Conservation (phyloP, 2,888 invertebrate species). For the Noctua janthina region DNA sequence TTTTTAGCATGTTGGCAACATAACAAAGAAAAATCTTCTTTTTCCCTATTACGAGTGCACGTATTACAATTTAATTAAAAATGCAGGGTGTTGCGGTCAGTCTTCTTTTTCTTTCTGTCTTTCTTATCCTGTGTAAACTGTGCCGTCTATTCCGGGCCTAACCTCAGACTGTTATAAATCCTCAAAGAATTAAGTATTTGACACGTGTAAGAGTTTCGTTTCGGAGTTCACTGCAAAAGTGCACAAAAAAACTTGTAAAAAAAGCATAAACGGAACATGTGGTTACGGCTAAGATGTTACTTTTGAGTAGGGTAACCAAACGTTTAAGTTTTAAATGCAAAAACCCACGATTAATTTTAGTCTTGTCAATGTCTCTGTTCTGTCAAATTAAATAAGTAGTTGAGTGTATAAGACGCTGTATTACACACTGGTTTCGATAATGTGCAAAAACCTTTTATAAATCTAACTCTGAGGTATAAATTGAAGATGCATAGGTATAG, state of each 20-base stretch:
- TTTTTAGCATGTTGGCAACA: neutral
- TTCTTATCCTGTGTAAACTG: neutral
- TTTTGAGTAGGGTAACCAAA: slow-evolving; percentile 41
- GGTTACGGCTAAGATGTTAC: slow-evolving; percentile 60
- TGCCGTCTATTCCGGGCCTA: slow-evolving; percentile 20
- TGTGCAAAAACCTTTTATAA: neutral
- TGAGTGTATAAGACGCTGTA: neutral
- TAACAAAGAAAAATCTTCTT: neutral
- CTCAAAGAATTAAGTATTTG: slow-evolving; percentile 76
- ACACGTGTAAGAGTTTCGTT: slow-evolving; percentile 73
- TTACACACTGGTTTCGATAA: neutral
- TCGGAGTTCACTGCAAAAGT: slow-evolving; percentile 60
- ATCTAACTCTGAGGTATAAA: neutral
- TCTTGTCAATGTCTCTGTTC: neutral
- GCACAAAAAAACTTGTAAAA: slow-evolving; percentile 58
- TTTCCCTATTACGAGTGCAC: too few relatives aligned
- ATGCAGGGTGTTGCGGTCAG: neutral
- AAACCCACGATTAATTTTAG: neutral
- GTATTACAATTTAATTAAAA: neutral
- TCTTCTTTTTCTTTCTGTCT: neutral
- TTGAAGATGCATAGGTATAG: neutral
- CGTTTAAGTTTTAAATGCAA: neutral
- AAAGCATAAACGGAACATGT: slow-evolving; percentile 66
- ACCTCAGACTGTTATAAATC: slow-evolving; percentile 74
- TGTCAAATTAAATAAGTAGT: neutral